Evolutionary conservation across 37 sponge, comb jelly and placozoan species (phyloP).

Genomic region (Dysidea cf. avara): DNA sequence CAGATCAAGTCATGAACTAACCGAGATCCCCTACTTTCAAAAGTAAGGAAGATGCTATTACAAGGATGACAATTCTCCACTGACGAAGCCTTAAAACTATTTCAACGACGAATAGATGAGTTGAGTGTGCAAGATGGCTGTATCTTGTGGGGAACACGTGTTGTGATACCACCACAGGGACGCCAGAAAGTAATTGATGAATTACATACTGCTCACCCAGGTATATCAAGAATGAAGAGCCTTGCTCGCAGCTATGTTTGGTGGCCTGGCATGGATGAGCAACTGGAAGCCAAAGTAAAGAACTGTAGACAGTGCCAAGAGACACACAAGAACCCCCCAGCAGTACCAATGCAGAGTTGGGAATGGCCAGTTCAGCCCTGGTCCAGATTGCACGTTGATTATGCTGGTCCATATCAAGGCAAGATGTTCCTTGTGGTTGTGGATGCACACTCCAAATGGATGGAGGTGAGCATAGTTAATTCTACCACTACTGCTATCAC

Average conservation of each 20-base stretch:
- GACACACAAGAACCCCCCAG: conserved; percentile 16
- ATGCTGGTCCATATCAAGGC: no score
- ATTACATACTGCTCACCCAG: conserved; percentile 36
- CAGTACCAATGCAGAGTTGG: conserved; percentile 43
- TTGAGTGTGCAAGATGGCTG: no score
- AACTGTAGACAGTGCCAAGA: conserved; percentile 33
- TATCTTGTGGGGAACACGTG: conserved; percentile 57
- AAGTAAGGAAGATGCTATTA: neutral
- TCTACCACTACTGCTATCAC: no score
- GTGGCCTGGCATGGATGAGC: conserved; percentile 43
- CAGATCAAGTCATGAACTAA: no score
- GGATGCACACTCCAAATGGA: no score
- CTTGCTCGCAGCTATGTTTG: conserved; percentile 30
- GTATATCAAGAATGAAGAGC: conserved; percentile 56
- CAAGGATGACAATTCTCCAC: conserved; percentile 22
- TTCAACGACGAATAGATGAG: conserved; percentile 14
- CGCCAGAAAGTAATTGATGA: conserved; percentile 1
- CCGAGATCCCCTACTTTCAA: conserved; percentile 37
- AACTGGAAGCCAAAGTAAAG: conserved; percentile 23
- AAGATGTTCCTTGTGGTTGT: no score
- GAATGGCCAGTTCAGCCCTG: conserved; percentile 42
- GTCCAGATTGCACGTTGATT: no score
- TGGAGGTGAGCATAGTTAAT: conserved; percentile 24
- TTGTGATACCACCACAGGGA: conserved; percentile 28
- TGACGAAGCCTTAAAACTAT: conserved; percentile 5